Conservation (phyloP, 2,888 invertebrate species). For the Xylota sylvarum region DNA sequence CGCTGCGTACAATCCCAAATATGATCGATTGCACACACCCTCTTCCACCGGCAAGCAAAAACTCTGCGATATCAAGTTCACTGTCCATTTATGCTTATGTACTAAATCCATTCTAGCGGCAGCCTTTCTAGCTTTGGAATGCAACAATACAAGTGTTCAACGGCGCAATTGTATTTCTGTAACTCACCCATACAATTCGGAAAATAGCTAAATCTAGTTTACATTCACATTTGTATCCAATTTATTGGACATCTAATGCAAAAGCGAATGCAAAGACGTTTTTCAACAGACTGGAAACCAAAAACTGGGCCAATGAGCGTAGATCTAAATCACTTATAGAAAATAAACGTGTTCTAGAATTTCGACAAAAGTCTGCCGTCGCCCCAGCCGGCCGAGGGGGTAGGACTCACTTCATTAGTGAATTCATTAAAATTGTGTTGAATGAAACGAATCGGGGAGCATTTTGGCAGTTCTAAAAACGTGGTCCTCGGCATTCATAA, state of each 20-base stretch:
- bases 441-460: constrained; percentile 43
- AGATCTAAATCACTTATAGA: constrained; percentile 57
- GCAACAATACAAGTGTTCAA: constrained; percentile 21
- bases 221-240: constrained; percentile 54
- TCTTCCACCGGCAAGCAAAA: neutral
- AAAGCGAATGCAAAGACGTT: constrained; percentile 32
- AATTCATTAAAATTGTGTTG: constrained; percentile 61
- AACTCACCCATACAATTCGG: constrained; percentile 16
- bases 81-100: constrained; percentile 9
- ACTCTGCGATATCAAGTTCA: constrained; percentile 18
- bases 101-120: neutral
- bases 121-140: constrained; percentile 3
- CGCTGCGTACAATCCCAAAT: too few species aligned
- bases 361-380: constrained; percentile 7
- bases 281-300: constrained; percentile 56
- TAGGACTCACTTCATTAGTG: constrained; percentile 46
- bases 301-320: constrained; percentile 47
- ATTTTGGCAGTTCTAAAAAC: constrained; percentile 18
- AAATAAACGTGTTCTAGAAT: constrained; percentile 73
- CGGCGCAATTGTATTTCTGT: constrained; percentile 20
- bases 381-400: neutral
- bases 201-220: constrained; percentile 35
- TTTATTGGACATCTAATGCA: constrained; percentile 67
- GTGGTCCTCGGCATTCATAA: constrained; percentile 1
- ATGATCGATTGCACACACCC: neutral